Evolutionary conservation across 2,113 vertebrate species (phyloP), one percentile per base, ranked within the genome.

Genomic region (Clupea harengus): DNA sequence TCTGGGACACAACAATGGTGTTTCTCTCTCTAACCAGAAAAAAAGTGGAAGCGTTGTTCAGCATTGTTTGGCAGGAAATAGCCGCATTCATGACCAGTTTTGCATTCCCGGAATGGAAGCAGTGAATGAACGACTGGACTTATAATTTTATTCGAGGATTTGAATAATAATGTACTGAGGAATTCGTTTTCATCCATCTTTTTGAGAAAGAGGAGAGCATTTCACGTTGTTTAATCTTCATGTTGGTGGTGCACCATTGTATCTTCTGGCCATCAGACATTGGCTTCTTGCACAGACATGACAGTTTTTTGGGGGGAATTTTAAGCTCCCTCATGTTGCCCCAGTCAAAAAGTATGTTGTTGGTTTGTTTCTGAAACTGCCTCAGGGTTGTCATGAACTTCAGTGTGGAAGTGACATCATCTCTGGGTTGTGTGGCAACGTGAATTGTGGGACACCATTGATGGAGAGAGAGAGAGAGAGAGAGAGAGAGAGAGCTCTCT

Each of bases 321-420:
- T 39, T 39, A 39, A 39, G 39, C 39, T 39, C 39, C 39, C 39
- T 39, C 39, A 39, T 39, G 39, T 39, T 39, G 39, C 54, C 54
- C 18, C 67, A 20, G 80, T 88, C 88, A 88, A 86, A 84, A 83
- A 89, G 45, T 80, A 20, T 90, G 91, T 90, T 92, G 92, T 90
- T 8, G 81, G 82, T 93, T 92, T 94, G 92, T 94, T 94, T 78
- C 32, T 93, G 45, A 86, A 89, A 82, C n/a, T 20, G 88, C 84
- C 80, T 88, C 25, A 3, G 57, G 85, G 92, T 92, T 95, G 92
- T 93, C 90, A 92, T 84, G 93, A 89, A 89, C 17, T 85, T 87
- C 83, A 20, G 89, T 20, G 84, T 91, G 93, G 91, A 93, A 92
- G 90, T 93, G 84, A 94, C 90, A 90, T 92, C 92, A 93, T 87